These are phyloP conservation scores for Channallabes apus DNA, from an alignment of 2,797 vertebrate genomes.

Conservation along the genomic window DNA sequence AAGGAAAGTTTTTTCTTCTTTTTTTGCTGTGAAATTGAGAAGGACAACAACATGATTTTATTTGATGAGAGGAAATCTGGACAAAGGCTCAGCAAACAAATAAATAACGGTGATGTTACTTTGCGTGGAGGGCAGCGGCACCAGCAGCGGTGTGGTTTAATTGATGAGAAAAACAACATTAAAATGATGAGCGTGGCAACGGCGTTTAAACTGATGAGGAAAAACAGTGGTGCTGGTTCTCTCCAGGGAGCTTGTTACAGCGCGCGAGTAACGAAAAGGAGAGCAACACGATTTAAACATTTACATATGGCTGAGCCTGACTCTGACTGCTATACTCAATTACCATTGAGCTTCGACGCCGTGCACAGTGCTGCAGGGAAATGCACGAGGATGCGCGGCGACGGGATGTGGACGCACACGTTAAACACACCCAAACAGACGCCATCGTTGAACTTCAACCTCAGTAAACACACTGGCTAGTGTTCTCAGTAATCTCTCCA, in stretches of 20 bases:
- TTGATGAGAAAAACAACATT: slow-evolving; percentile 40
- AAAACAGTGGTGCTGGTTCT: slow-evolving; percentile 14
- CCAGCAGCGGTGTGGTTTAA: background rate
- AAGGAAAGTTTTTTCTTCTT: background rate
- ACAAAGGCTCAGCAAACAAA: slow-evolving; percentile 20
- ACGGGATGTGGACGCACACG: slow-evolving; percentile 10
- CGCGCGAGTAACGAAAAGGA: slow-evolving; percentile 24
- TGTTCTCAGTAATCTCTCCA: background rate
- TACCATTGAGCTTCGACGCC: slow-evolving; percentile 73
- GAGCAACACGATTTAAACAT: slow-evolving; percentile 50
- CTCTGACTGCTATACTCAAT: slow-evolving; percentile 48
- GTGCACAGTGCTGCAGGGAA: background rate
- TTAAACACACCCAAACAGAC: slow-evolving; percentile 24
- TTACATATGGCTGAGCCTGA: slow-evolving; percentile 43
- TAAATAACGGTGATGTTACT: slow-evolving; percentile 1
- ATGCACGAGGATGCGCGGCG: slow-evolving; percentile 50
- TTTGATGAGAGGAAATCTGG: slow-evolving; percentile 47
- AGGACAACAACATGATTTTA: slow-evolving; percentile 40
- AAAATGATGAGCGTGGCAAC: slow-evolving; percentile 34
- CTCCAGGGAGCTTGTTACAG: slow-evolving; percentile 45
- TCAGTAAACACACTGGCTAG: background rate
- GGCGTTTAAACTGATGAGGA: slow-evolving; percentile 60
- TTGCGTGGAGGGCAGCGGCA: slow-evolving; percentile 18
- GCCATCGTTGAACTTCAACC: slow-evolving; percentile 25
- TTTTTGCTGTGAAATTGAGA: slow-evolving; percentile 43